Base-by-base conservation (phyloP, 2,888 invertebrate genomes). In the Papilio protenor region DNA sequence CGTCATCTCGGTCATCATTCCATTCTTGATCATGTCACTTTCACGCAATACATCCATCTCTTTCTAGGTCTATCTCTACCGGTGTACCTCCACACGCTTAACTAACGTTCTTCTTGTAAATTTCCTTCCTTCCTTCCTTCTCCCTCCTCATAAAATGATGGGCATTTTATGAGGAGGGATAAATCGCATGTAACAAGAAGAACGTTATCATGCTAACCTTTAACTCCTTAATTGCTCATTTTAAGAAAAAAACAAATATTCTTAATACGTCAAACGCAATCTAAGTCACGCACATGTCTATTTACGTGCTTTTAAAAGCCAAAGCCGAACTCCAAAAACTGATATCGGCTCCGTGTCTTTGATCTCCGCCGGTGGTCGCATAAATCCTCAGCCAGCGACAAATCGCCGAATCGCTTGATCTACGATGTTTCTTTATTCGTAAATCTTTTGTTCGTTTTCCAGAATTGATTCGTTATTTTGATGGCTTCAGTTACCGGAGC, bases 351-450 rank as follows among this genome's bases (percentile, higher is more conserved):
- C 40, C 66, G 71, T 81, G 45, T 77, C 89, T 92, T 93, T 93
- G 92, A 93, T 92, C 92, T 88, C 75, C 2, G 85, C 81, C 87
- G 92, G 92, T 90, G 92, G 91, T 85, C 90, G 84, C 82, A 84
- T 92, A 89, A 90, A 91, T 90, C 87, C 83, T 80, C 66, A 66
- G 77, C 81, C 81, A 85, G 87, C 88, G 92, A 92, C 92, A 91
- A 91, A 92, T 90, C 86, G 85, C 86, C 84, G 84, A 85, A 88
- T 84, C 80, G 72, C 74, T 73, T 83, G 82, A 87, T 85, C 77
- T 80, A 82, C 78, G 81, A 79, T 71, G 76, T 79, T 78, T 80
- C 59, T 77, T 79, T 81, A 78, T 77, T 33, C 66, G 18, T 77
- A 70, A 73, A 71, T 57, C 52, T 74, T 73, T 21, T 57, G 72